A percentile compares a stretch with the other conserved stretches of the same genome.
phyloP scores from a whole-genome alignment of 2,888 invertebrate species.

The Morpho helenor region DNA sequence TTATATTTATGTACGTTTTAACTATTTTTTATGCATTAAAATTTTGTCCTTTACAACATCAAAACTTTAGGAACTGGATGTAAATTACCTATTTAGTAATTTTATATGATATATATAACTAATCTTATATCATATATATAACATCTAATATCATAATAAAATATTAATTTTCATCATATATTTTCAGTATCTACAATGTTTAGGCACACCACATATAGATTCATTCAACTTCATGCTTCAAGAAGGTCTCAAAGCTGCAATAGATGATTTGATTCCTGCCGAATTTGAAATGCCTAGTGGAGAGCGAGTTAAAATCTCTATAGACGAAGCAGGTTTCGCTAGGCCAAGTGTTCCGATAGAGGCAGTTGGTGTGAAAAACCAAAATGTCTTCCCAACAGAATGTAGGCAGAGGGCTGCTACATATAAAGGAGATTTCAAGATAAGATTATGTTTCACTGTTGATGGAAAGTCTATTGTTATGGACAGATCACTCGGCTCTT shows the following conservation, averaged over 20 bases:
- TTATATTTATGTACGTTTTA: no score
- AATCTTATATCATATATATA: no score
- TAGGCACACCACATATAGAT: constrained; percentile 91
- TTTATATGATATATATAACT: no score
- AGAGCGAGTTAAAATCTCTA: constrained; percentile 81
- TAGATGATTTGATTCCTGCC: constrained; percentile 82
- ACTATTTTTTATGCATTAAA: no score
- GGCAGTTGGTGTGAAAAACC: constrained; percentile 81
- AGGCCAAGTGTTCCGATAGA: constrained; percentile 84
- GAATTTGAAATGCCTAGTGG: constrained; percentile 84
- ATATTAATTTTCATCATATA: background rate
- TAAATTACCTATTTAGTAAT: no score
- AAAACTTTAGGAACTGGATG: no score
- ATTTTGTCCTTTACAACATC: no score
- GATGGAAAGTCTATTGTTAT: constrained; percentile 83
- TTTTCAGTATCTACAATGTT: constrained; percentile 82
- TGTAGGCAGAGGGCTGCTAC: constrained; percentile 91
- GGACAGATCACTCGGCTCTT: constrained; percentile 87
- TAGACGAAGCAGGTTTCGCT: constrained; percentile 82
- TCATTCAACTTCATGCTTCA: constrained; percentile 95
- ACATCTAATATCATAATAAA: no score
- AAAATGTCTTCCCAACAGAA: constrained; percentile 87
- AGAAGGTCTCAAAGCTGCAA: constrained; percentile 85
- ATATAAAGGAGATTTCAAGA: constrained; percentile 88
- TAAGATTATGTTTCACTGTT: constrained; percentile 83